These are phyloP conservation scores for Syngnathoides biaculeatus DNA, from an alignment of 2,113 vertebrate genomes.

Conservation along the genomic window DNA sequence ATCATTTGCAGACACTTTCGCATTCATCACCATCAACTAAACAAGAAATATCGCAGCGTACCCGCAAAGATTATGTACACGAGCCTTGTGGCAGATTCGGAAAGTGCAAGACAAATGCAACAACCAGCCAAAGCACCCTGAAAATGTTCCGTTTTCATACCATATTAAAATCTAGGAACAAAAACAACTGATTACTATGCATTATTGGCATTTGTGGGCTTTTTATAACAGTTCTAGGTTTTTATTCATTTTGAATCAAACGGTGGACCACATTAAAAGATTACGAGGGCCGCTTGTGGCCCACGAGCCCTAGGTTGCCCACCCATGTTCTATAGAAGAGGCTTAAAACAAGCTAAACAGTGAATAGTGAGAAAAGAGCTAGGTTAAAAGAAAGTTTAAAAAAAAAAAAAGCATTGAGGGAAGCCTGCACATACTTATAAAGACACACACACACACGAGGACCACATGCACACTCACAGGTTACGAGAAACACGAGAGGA, in stretches of 20 bases:
- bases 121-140: background rate
- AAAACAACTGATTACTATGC: background rate
- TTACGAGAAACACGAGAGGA: slow-evolving; percentile 4
- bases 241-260: background rate
- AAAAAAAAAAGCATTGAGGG: background rate
- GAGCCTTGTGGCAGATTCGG: background rate
- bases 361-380: background rate
- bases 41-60: background rate
- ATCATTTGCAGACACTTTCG: too few species aligned
- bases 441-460: background rate
- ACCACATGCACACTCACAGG: slow-evolving; percentile 19
- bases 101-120: background rate
- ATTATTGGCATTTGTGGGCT: background rate
- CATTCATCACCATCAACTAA: background rate
- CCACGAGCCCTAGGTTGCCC: background rate
- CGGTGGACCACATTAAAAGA: background rate
- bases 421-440: background rate
- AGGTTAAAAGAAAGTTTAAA: background rate
- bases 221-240: background rate
- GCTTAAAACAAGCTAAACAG: background rate
- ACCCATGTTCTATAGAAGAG: background rate
- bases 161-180: background rate
- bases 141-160: background rate
- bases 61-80: background rate
- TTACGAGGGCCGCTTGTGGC: background rate